These are phyloP conservation scores for Glyphotaelius pellucidus DNA, from an alignment of 2,888 invertebrate species.

Conservation along the genomic window DNA sequence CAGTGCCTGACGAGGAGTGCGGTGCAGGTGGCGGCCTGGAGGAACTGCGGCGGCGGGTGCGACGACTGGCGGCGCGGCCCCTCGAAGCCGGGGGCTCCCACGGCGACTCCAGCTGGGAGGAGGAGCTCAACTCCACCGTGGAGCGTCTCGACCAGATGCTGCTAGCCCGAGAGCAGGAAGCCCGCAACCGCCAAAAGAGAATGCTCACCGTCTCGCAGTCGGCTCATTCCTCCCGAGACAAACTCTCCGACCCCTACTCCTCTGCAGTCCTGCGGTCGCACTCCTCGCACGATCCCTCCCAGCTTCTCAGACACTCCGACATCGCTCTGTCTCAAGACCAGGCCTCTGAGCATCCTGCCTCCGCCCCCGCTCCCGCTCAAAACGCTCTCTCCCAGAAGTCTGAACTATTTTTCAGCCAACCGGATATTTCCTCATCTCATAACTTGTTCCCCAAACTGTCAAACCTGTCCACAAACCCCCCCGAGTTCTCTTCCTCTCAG, in stretches of 20 bases:
- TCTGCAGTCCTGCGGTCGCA: constrained; percentile 4
- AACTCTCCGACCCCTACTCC: constrained; percentile 4
- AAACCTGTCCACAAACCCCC: not conserved
- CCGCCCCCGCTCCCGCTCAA: not conserved
- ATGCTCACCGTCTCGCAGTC: constrained; percentile 46
- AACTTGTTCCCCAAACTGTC: not conserved
- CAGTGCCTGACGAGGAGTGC: constrained; percentile 71
- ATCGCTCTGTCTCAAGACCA: not conserved
- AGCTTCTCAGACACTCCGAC: not conserved
- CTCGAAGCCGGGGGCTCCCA: constrained; percentile 85
- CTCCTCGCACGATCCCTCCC: constrained; percentile 22
- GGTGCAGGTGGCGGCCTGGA: constrained; percentile 77
- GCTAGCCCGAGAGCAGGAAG: constrained; percentile 81
- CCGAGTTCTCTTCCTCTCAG: constrained; percentile 11
- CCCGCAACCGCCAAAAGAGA: constrained; percentile 72
- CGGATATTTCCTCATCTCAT: constrained; percentile 22
- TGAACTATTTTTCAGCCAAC: constrained; percentile 9
- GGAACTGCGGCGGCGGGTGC: constrained; percentile 82
- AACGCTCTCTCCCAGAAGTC: not conserved
- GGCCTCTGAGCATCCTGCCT: not conserved
- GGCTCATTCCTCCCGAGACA: constrained; percentile 32
- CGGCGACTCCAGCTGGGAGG: constrained; percentile 84
- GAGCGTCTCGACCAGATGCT: constrained; percentile 85
- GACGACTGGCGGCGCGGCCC: constrained; percentile 85
- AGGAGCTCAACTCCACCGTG: constrained; percentile 86